Percentiles rank a stretch among this genome's conserved stretches.
Evolutionary conservation across 2,113 vertebrate genomes (phyloP).

Genomic region (Drymodes brunneopygia): DNA sequence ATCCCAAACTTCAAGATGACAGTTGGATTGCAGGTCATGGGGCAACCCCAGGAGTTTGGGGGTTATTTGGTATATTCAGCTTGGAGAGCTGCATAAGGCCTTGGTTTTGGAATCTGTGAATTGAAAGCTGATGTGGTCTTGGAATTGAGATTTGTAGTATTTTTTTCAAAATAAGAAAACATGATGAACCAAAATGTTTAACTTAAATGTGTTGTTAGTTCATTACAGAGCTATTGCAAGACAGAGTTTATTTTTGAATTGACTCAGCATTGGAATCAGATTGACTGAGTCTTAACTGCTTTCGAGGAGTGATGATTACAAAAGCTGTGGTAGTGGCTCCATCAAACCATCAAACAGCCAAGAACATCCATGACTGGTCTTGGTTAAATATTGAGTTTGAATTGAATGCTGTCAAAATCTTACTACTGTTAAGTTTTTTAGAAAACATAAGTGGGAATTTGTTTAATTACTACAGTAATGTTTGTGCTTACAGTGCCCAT

Average conservation of each 20-base stretch:
- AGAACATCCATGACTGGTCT: not conserved
- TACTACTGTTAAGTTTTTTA: not conserved
- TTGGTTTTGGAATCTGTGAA: not conserved
- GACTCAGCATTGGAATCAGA: not conserved
- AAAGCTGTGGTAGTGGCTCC: not conserved
- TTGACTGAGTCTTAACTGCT: not conserved
- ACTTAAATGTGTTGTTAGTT: not conserved
- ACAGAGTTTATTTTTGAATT: not conserved
- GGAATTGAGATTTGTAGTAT: not conserved
- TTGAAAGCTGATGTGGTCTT: not conserved
- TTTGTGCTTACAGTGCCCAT: not conserved
- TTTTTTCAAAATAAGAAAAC: not conserved
- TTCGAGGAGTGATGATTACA: not conserved
- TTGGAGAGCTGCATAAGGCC: not conserved
- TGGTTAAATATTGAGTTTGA: not conserved
- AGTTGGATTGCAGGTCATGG: not conserved
- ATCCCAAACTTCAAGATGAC: not conserved
- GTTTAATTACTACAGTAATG: not conserved
- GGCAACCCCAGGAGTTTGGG: not conserved
- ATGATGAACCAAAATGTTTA: not conserved
- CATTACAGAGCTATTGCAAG: not conserved
- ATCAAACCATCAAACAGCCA: not conserved
- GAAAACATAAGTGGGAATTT: not conserved
- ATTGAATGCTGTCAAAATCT: not conserved
- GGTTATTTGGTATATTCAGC: rapidly evolving